Conservation (phyloP, 2,797 vertebrate genomes). For the Apogon hyalosoma region DNA sequence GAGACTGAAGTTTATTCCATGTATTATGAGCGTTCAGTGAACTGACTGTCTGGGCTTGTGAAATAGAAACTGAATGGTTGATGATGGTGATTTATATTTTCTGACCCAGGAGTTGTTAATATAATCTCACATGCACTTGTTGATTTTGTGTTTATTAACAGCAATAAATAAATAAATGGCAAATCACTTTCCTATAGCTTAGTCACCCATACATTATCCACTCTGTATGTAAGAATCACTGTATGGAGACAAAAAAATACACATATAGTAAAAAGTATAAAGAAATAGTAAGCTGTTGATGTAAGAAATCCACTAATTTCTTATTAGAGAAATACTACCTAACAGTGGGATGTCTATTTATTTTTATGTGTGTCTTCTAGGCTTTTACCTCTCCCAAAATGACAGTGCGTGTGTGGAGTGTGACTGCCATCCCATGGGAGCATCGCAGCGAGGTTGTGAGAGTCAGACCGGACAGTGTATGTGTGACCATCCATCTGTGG, state of each 20-base stretch:
- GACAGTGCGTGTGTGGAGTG: conserved; percentile 85
- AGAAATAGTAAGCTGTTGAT: too few relatives aligned
- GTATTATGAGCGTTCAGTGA: too few relatives aligned
- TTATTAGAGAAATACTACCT: not conserved
- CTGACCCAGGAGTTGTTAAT: conserved; percentile 32
- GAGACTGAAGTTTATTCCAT: too few relatives aligned
- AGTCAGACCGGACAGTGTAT: conserved; percentile 85
- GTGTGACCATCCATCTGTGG: conserved; percentile 85
- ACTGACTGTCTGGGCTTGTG: conserved; percentile 22
- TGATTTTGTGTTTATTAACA: conserved; percentile 51
- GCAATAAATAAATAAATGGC: conserved; percentile 29
- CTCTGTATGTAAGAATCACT: not conserved
- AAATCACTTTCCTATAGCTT: conserved; percentile 24
- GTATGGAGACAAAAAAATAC: not conserved
- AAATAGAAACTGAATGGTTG: conserved; percentile 43
- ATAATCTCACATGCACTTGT: conserved; percentile 43
- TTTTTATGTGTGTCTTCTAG: conserved; percentile 70
- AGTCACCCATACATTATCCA: not conserved
- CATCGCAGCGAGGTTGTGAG: conserved; percentile 82
- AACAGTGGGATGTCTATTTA: not conserved
- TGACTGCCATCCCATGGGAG: conserved; percentile 87
- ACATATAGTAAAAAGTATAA: not conserved
- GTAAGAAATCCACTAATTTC: not conserved
- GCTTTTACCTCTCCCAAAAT: conserved; percentile 83
- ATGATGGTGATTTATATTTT: conserved; percentile 43